Evolutionary conservation across 2,888 invertebrate genomes (phyloP), one percentile per base, ranked within the genome.

Genomic region (Cremastobaeus sp.): DNA sequence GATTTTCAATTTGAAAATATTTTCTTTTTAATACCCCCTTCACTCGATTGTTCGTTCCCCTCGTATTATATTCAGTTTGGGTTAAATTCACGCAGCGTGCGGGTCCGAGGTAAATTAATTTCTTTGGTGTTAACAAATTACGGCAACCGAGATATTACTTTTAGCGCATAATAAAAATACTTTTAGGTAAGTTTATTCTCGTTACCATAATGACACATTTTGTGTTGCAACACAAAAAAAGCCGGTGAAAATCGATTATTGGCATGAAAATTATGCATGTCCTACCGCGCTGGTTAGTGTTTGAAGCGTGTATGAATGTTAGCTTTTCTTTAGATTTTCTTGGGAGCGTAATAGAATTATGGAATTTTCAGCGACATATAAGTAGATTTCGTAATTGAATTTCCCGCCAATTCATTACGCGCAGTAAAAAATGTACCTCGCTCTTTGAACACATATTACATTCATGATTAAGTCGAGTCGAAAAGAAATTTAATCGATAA

Each of bases 211-310:
- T 68, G 48, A 70, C 70, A 70, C 70, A 55, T 70, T 70, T 70
- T 70, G 55, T 70, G 20, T 59, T 43, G 55, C 55, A 41, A 39
- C 52, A 41, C 48, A 55, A 62, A 59, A 69, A 69, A 59, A 47
- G 45, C 57, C 35, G 54, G 21, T 43, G 30, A 52, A 60, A 70
- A 70, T 70, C 69, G 62, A 70, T 70, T 70, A 69, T 69, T 60
- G 69, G 69, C 69, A 47, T 62, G 48, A 54, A 62, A 60, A 70
- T 70, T 70, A 70, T 70, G 69, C 69, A 70, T 70, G 62, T 55
- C 39, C 69, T 52, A 32, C 20, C 34, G 69, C 52, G 21, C 69
- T 60, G 35, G 47, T 54, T 41, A 37, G 30, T 47, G 50, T 60
- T 60, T 52, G 32, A 57, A 57, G 57, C 43, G 43, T 37, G 59